Evolutionary conservation across 2,888 invertebrate genomes (phyloP), one percentile per base, ranked within the genome.

Genomic region (Pterobdella sp.): DNA sequence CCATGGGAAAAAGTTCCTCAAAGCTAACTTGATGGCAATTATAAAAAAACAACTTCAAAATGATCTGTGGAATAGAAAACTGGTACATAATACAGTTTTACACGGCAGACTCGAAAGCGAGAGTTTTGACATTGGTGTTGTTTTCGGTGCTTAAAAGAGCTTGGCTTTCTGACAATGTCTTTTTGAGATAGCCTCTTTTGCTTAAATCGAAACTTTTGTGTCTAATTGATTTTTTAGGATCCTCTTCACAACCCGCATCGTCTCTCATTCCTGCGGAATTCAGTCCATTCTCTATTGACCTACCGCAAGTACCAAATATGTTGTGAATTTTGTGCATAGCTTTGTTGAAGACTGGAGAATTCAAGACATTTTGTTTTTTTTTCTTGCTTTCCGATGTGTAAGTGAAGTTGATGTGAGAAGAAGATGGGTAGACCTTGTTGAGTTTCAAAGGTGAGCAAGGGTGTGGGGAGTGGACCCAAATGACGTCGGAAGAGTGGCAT

Each of bases 371-470:
- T 26, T 26, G n/a, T 56, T 56, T 56, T 22, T 26, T 22, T 56
- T 22, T 56, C 60, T 56, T 22, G 4, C n/a, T 22, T 22, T 42
- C 10, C 22, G 49, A 14, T 22, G 3, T 56, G 60, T 56, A 56
- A 3, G 60, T 56, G 60, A 56, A 56, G 60, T 56, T 56, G 60
- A 56, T 56, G 60, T 56, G 60, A 7, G 49, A 42, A n/a, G 60
- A 56, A 26, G 60, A 56, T 14, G 60, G n/a, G 14, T 56, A 26
- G 14, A 56, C n/a, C 60, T 56, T 56, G 10, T n/a, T 7, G 60
- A 56, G 60, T 22, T 56, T 56, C n/a, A 56, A 56, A 3, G 10
- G 4, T 56, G 18, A 22, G 10, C n/a, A 22, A n/a, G 26, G 60
- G 60, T 18, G 10, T n/a, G 60, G 26, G 4, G 60, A 56, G n/a